Evolutionary conservation across 1,140 invertebrate species (phyloP), one percentile per base, ranked within the genome.

Genomic region (Cotesia glomerata): DNA sequence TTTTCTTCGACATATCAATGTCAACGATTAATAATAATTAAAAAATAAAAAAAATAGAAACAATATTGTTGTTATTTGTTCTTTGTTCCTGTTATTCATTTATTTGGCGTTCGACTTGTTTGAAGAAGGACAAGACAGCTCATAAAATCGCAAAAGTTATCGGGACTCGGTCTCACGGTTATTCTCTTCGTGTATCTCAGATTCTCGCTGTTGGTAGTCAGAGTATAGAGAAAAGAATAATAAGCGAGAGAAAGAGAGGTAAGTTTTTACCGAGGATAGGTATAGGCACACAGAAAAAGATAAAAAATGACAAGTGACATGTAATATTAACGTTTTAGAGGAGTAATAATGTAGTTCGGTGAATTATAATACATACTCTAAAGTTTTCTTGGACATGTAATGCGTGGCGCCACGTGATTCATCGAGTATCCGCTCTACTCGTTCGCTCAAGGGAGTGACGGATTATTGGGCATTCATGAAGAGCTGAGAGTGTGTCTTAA

Each of bases 391-490:
- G 51, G 61, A 51, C 39, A 16, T 49, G 61, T 71, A 51, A 11
- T 51, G 8, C 16, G 65, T 65, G 70, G 70, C 70, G 70, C 70
- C 70, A 71, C 62, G 51, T 71, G 70, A 71, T 71, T 71, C 70
- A 66, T 71, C 26, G 51, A 71, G 61, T 54, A 51, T 52, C 9
- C 45, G 62, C 51, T 52, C 9, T 26, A 51, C 51, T 71, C 62
- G 62, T 71, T 71, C 59, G 70, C 35, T 65, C 14, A 11, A 16
- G 14, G 14, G 45, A 71, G 51, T 71, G 70, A 71, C 70, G 62
- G 70, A 71, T 71, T 71, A 71, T 71, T 71, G 69, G 69, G 69
- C 69, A 71, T 65, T 71, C 69, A 65, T 65, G 62, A 64, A 61
- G 69, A 52, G 67, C 59, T 45, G 39, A 45, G 39, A 58, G 69